These are phyloP conservation scores for Festucalex cinctus DNA, from an alignment of 2,113 vertebrate species.

Conservation along the genomic window DNA sequence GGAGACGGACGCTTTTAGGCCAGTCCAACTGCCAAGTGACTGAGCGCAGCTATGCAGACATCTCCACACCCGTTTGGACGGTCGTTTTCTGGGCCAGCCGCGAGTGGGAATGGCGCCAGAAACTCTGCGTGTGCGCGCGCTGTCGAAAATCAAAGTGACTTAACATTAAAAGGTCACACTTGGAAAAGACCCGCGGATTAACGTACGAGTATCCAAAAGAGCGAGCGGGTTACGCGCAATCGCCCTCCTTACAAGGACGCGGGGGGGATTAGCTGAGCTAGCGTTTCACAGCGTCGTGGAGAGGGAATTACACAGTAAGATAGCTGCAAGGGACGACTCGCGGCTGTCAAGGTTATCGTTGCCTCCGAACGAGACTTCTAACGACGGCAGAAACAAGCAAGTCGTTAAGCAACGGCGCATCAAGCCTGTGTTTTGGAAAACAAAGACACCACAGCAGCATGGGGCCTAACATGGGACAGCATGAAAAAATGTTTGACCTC, in stretches of 20 bases:
- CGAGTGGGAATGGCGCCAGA: slow-evolving; percentile 32
- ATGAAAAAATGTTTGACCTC: slow-evolving; percentile 55
- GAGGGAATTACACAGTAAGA: slow-evolving; percentile 33
- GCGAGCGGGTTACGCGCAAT: slow-evolving; percentile 24
- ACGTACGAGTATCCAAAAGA: slow-evolving; percentile 1
- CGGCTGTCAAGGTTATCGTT: slow-evolving; percentile 4
- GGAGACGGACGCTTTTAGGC: slow-evolving; percentile 8
- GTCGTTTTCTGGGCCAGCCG: slow-evolving; percentile 26
- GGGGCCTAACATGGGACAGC: slow-evolving; percentile 50
- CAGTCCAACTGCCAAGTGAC: slow-evolving; percentile 48
- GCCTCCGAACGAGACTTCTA: neutral
- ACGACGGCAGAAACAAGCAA: neutral
- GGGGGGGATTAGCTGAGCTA: slow-evolving; percentile 51
- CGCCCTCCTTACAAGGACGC: slow-evolving; percentile 39
- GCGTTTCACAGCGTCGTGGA: slow-evolving; percentile 36
- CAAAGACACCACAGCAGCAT: slow-evolving; percentile 50
- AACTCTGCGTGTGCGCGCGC: slow-evolving; percentile 4
- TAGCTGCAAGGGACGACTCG: slow-evolving; percentile 31
- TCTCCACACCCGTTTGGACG: slow-evolving; percentile 45
- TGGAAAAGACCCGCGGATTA: slow-evolving; percentile 21
- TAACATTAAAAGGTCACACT: slow-evolving; percentile 26
- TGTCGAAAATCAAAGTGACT: slow-evolving; percentile 22
- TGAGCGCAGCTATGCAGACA: slow-evolving; percentile 46
- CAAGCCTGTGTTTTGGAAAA: slow-evolving; percentile 55
- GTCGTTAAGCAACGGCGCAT: slow-evolving; percentile 22